Evolutionary conservation across 1,140 invertebrate species (phyloP), one percentile per base, ranked within the genome.

Genomic region (Papilio aristodemus): DNA sequence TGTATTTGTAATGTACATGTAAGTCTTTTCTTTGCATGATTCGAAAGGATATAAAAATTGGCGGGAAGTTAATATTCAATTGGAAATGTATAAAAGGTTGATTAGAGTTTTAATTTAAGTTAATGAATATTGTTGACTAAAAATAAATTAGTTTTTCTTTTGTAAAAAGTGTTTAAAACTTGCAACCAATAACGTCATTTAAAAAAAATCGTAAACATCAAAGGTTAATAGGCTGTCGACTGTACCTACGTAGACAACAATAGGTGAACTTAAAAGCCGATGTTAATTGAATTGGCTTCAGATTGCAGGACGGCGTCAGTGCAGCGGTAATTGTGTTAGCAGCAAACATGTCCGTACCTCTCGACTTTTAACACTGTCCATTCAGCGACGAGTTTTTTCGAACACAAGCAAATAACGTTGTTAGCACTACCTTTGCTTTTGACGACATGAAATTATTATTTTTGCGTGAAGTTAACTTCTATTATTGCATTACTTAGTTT

Each of bases 281-380:
- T 83, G 83, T 83, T 88, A 86, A 88, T 86, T 85, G 77, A 88
- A 86, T 86, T 78, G 80, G 78, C 75, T 86, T 82, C 81, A 84
- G 86, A 88, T 88, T 85, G 80, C 83, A 77, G 79, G 77, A 79
- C 68, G 76, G 71, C 72, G 74, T 67, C 79, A 68, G 81, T 73
- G 77, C 75, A 71, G 69, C 71, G 72, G 79, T 84, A 81, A 86
- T 84, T 84, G 82, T 72, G 81, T 84, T 86, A 86, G 77, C 67
- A 72, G 71, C 82, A 86, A 86, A 86, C 83, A 84, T 86, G 80
- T 77, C 75, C 67, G 72, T n/a, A 60, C 69, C 76, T 78, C 72
- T 77, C 74, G 76, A 73, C 74, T 74, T 68, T 75, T 81, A 81
- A 84, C 78, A 71, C 74, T 68, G 71, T 58, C 71, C 69, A 74